These are phyloP conservation scores for Cinclus mexicanus DNA, from an alignment of 2,113 vertebrate species.

Conservation along the genomic window DNA sequence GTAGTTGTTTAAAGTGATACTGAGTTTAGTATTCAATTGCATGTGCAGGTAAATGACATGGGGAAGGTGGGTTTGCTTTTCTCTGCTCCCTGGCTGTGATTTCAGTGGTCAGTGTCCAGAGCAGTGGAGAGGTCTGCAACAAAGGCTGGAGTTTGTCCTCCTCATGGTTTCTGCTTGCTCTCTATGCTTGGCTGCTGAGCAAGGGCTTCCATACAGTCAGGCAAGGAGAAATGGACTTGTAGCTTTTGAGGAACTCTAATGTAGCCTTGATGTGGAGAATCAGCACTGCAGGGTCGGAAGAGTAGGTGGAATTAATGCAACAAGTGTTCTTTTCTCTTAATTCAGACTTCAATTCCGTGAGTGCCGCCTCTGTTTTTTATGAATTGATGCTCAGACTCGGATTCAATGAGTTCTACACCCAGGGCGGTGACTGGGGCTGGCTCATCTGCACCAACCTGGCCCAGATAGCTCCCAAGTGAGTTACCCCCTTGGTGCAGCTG, in stretches of 20 bases:
- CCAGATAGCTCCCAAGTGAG: conserved; percentile 79
- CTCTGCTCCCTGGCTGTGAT: not conserved
- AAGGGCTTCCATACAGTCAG: not conserved
- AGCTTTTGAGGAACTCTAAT: not conserved
- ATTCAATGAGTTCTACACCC: conserved; percentile 73
- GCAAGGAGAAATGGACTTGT: not conserved
- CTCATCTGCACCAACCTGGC: conserved; percentile 78
- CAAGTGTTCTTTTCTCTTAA: not conserved
- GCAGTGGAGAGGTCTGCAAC: not conserved
- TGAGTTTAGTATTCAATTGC: not conserved
- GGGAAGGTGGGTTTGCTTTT: not conserved
- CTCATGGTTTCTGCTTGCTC: not conserved
- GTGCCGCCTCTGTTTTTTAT: conserved; percentile 73
- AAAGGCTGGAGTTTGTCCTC: not conserved
- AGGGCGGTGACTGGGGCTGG: conserved; percentile 80
- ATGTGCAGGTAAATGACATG: not conserved
- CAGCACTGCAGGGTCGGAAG: not conserved
- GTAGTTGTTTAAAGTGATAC: not conserved
- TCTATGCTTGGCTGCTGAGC: not conserved
- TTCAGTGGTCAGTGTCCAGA: not conserved
- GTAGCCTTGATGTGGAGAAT: not conserved
- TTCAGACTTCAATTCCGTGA: conserved; percentile 68
- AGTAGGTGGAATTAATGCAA: not conserved
- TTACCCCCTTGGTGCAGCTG: not conserved
- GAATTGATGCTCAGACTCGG: conserved; percentile 79